A percentile compares a stretch with the other conserved stretches of the same genome.
Conservation (phyloP, 1,140 invertebrate genomes). For the Tigriopus japonicus region DNA sequence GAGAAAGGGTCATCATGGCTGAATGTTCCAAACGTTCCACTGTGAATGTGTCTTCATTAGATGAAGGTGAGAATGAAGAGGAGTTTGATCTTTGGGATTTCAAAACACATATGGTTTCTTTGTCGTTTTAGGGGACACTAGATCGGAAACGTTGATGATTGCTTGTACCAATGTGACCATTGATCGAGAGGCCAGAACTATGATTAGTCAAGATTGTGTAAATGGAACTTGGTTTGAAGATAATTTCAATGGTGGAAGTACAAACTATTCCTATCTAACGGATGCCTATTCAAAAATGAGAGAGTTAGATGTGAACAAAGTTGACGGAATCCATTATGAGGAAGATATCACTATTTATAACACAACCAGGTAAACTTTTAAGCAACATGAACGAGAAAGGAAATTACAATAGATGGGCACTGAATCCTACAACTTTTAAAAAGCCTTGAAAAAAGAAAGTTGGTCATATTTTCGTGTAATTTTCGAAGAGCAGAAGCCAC, state of each 20-base stretch:
- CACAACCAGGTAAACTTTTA: neutral
- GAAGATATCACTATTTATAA: conserved; percentile 3
- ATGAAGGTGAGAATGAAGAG: too few relatives aligned
- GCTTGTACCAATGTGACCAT: conserved; percentile 10
- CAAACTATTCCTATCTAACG: neutral
- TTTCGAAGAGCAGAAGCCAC: too few relatives aligned
- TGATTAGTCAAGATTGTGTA: conserved; percentile 6
- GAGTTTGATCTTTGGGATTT: too few relatives aligned
- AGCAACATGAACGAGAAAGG: too few relatives aligned
- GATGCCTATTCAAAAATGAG: neutral
- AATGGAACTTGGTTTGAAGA: conserved; percentile 7
- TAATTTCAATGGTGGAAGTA: neutral
- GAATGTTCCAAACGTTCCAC: neutral
- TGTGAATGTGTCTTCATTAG: neutral
- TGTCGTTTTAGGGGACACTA: too few relatives aligned
- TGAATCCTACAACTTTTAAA: too few relatives aligned
- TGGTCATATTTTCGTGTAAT: too few relatives aligned
- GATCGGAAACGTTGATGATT: neutral
- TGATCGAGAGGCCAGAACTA: neutral
- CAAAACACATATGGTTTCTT: too few relatives aligned
- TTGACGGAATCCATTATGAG: neutral
- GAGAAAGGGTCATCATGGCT: conserved; percentile 8
- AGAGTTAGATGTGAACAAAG: neutral
- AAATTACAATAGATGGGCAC: too few relatives aligned
- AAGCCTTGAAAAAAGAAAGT: too few relatives aligned